A percentile compares a stretch with the other conserved stretches of the same genome.
phyloP scores from a whole-genome alignment of 2,888 invertebrate species.

The Pseudococcus jackbeardsleyi region DNA sequence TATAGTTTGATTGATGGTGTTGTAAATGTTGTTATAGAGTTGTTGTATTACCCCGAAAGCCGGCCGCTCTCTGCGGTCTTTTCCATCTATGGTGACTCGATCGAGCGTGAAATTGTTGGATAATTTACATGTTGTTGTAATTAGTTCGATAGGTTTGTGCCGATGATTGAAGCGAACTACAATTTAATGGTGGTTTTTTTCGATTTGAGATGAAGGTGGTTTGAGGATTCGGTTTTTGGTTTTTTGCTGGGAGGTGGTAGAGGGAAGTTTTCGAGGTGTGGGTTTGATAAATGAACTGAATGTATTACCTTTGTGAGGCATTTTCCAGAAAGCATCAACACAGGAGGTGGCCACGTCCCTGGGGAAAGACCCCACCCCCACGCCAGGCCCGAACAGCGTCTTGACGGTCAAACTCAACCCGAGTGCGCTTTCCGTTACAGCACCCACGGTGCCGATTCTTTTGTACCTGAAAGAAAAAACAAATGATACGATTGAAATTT shows the following conservation, averaged over 20 bases:
- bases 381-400: constrained; percentile 75
- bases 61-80: background rate
- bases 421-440: constrained; percentile 63
- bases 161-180: background rate
- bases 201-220: background rate
- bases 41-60: background rate
- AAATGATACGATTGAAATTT: background rate
- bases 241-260: background rate
- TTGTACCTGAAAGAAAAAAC: constrained; percentile 13
- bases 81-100: background rate
- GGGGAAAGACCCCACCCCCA: constrained; percentile 80
- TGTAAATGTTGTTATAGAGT: constrained; percentile 11
- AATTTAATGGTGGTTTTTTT: background rate
- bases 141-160: background rate
- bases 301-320: constrained; percentile 86
- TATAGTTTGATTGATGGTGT: background rate
- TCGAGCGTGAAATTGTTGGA: constrained; percentile 1
- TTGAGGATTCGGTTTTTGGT: background rate
- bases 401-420: constrained; percentile 67
- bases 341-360: constrained; percentile 77
- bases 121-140: background rate
- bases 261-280: background rate
- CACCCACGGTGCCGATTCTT: constrained; percentile 64
- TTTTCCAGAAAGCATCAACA: constrained; percentile 84
- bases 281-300: background rate